Base-by-base conservation (phyloP, 2,888 invertebrate genomes). In the Morinoia aosen region DNA sequence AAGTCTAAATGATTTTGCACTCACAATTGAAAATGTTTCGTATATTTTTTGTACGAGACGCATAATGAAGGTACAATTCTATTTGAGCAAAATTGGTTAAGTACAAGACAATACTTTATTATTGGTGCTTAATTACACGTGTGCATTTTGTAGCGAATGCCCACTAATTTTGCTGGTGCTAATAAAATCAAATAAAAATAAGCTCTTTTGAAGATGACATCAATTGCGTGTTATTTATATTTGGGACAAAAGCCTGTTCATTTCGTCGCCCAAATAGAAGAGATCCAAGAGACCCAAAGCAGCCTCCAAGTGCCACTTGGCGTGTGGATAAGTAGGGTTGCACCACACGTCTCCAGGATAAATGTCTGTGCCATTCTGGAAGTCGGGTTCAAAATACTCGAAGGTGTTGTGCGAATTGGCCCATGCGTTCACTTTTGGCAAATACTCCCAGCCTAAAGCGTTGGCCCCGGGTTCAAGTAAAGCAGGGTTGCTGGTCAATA, bases 261-360 rank as follows among this genome's bases (percentile, higher is more conserved):
- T 58, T 64, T 95, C 95, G 57, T 95, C 95, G 12, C 91, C 95
- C 39, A 95, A 58, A 25, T 91, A 95, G 95, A 91, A 56, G 58
- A 95, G n/a, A 58, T 95, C 95, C n/a, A 91, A 48, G 16, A 95
- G 61, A 48, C 95, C 95, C 19, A 95, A 19, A 48, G 91, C 95
- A 33, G 91, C 91, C 40, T 95, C 88, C 48, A 95, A 90, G 48
- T 95, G 95, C 95, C 95, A 95, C 39, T 95, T 95, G 16, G 95
- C 95, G 33, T 95, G 95, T 7, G 95, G 91, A 5, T 39, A 61
- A 8, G 76, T n/a, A 19, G 88, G 90, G 57, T 95, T 95, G 39
- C 95, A 95, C 95, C 95, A 95, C 16, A 90, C 95, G 57, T 95
- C 95, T 39, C 95, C 95, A 57, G 95, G 95, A 58, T 95, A 95